phyloP scores from a whole-genome alignment of 92 coral and sea anemone genomes.

The Palythoa grandiflora region DNA sequence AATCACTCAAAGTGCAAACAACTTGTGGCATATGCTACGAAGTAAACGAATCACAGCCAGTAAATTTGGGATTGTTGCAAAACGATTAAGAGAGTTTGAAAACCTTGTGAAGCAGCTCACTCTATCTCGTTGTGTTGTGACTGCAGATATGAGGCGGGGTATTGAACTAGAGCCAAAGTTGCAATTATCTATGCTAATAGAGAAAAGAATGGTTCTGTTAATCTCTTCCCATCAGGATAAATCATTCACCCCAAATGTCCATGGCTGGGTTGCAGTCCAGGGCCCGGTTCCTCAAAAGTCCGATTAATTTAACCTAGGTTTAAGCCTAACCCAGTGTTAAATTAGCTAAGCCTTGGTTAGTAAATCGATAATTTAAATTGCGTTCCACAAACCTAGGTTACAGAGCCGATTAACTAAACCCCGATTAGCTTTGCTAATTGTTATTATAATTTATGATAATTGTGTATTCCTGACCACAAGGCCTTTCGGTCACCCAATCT shows the following conservation, averaged over 20 bases:
- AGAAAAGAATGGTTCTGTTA: constrained; percentile 44
- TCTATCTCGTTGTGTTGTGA: constrained; percentile 48
- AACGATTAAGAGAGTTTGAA: constrained; percentile 59
- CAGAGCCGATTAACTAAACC: no score
- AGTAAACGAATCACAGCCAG: constrained; percentile 72
- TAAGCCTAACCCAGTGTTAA: no score
- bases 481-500: no score
- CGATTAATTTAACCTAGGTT: no score
- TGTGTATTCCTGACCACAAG: no score
- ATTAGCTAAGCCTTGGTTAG: no score
- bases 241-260: constrained; percentile 69
- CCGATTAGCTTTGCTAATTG: no score
- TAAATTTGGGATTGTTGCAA: constrained; percentile 66
- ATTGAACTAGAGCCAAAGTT: constrained; percentile 61
- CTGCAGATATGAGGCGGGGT: constrained; percentile 64
- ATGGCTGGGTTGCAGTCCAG: constrained; percentile 78
- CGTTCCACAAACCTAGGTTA: no score
- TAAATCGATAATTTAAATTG: no score
- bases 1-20: constrained; percentile 53
- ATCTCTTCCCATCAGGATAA: constrained; percentile 57
- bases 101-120: constrained; percentile 57
- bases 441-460: no score
- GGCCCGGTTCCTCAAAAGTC: no score
- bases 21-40: constrained; percentile 64
- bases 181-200: constrained; percentile 59